Base-by-base conservation (phyloP, 2,797 vertebrate genomes). In the Cichlasoma orientale region DNA sequence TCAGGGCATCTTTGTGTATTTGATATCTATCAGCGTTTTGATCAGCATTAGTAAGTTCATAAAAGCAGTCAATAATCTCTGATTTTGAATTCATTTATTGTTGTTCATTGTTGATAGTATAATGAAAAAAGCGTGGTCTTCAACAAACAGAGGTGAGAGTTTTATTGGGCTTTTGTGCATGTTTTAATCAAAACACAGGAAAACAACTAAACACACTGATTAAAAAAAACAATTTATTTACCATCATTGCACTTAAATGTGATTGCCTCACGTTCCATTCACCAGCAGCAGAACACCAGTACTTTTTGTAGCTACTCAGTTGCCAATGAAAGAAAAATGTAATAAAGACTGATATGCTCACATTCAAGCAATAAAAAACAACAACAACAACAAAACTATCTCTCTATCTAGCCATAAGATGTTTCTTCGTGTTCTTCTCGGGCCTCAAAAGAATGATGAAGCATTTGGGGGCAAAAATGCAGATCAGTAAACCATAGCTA, bases 391-490 rank as follows among this genome's bases (percentile, higher is more conserved):
- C 7, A 36, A 36, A 36, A 36, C 1, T 36, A 36, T 36, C 53
- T 27, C 27, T 27, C 27, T 87, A 89, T 16, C 81, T 75, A 12
- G 75, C 90, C 94, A 95, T 94, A 5, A 95, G 25, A 55, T 93
- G 84, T 74, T 94, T 95, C 84, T 93, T 95, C 1, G 91, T 95
- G 80, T 95, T 95, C 74, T 82, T 92, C 50, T 93, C 91, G 13
- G 94, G 93, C 33, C 89, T 91, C 57, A 93, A 72, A 9, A 94
- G 83, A 72, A 93, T 93, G 7, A 94, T 93, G 47, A 90, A 94
- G 82, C 92, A 93, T 59, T 95, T 95, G 29, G 94, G 94, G 11
- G 93, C 89, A 89, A 95, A 95, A 38, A 96, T 89, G 8, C 93
- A 95, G 18, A 94, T 18, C 10, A 95, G 84, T 29, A 95, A 81